Evolutionary conservation across 2,113 vertebrate genomes (phyloP).

Genomic region (Myrmecophaga tridactyla): DNA sequence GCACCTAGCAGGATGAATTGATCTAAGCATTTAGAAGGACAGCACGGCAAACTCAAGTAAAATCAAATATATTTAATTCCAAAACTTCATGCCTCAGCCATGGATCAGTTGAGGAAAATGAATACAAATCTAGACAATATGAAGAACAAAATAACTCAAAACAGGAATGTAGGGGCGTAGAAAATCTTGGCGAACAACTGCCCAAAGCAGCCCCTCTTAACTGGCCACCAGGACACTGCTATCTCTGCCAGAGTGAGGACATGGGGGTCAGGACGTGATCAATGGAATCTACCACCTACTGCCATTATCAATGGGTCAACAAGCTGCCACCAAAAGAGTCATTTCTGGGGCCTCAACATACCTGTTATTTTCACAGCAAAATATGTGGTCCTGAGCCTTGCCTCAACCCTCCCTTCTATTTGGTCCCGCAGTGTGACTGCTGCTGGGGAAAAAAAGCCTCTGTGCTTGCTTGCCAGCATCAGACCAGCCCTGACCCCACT

Average conservation of each 20-base stretch:
- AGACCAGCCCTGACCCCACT: accelerated
- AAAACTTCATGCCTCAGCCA: not conserved
- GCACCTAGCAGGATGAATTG: not conserved
- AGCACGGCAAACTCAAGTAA: not conserved
- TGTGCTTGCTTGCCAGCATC: not conserved
- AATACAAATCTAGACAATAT: not conserved
- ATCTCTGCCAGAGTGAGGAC: accelerated
- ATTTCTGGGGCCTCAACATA: not conserved
- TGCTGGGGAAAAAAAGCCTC: not conserved
- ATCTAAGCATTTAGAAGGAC: not conserved
- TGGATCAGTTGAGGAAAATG: not conserved
- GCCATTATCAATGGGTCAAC: not conserved
- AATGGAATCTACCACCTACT: accelerated
- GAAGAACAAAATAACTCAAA: not conserved
- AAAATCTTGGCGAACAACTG: not conserved
- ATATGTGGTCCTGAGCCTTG: not conserved
- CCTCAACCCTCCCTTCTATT: no score
- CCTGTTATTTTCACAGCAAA: not conserved
- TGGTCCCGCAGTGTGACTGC: not conserved
- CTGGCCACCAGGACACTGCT: no score
- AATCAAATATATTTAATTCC: not conserved
- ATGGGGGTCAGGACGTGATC: not conserved
- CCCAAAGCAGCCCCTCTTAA: not conserved
- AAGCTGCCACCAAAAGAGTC: not conserved
- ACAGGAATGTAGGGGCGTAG: not conserved